These are phyloP conservation scores for Drosophila tropicalis DNA, from an alignment of 1,140 invertebrate species.

Conservation along the genomic window DNA sequence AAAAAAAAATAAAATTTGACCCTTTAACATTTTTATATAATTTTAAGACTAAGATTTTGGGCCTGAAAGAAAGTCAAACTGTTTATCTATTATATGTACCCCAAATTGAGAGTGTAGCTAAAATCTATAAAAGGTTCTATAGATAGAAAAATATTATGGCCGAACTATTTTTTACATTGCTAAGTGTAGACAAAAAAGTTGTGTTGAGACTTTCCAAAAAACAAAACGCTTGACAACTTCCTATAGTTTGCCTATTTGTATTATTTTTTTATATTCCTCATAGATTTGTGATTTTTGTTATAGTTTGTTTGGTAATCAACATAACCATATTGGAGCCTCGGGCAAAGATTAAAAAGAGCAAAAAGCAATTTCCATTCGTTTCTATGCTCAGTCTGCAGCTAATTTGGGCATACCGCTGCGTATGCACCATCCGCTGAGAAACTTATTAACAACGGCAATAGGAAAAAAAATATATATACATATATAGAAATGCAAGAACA, in stretches of 20 bases:
- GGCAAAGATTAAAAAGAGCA: slow-evolving; percentile 42
- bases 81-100: too few relatives aligned
- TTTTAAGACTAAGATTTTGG: too few relatives aligned
- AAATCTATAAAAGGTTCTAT: too few relatives aligned
- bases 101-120: too few relatives aligned
- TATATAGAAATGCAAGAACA: slow-evolving; percentile 10
- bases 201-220: not conserved
- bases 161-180: too few relatives aligned
- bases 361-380: slow-evolving; percentile 27
- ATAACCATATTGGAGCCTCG: slow-evolving; percentile 33
- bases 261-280: not conserved
- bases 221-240: not conserved
- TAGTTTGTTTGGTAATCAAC: slow-evolving; percentile 10
- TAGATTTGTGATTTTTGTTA: not conserved
- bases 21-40: too few relatives aligned
- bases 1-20: too few relatives aligned
- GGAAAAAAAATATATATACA: slow-evolving; percentile 1
- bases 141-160: too few relatives aligned
- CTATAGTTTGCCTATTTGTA: not conserved
- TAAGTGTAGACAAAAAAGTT: not conserved
- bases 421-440: slow-evolving; percentile 60
- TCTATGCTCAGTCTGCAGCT: not conserved
- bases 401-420: slow-evolving; percentile 62
- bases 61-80: too few relatives aligned
- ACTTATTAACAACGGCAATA: slow-evolving; percentile 68